Base-by-base conservation (phyloP, 2,888 invertebrate species). In the Sicus ferrugineus region DNA sequence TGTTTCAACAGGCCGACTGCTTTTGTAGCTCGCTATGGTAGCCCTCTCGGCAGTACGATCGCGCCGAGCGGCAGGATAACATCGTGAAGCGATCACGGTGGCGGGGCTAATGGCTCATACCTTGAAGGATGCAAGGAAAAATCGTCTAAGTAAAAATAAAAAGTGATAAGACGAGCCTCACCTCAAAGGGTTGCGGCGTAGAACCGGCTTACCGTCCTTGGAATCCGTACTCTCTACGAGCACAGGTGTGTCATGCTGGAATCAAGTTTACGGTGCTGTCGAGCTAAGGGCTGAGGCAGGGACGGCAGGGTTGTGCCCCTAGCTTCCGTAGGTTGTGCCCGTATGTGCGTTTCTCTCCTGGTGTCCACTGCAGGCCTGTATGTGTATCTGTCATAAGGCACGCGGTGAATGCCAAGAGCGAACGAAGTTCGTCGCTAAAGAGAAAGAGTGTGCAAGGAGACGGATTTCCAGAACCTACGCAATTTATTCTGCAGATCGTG, bases 381-480 rank as follows among this genome's bases (percentile, higher is more conserved):
- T 95, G 92, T 91, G 88, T 89, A 86, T 81, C 87, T 83, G 89
- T 92, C 95, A 95, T 96, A 96, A 96, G 96, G 96, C 96, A 96
- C 96, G 96, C 96, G 96, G 96, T 96, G 96, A 96, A 96, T 96
- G 96, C 96, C 96, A 96, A 96, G 95, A 94, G 95, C 92, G 92
- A 92, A 91, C 93, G 88, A 83, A 85, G 83, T 78, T 84, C 89
- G 85, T 77, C 81, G 76, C 14, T 19, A 46, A 6, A 1, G 38
- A 42, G 42, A 9, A 16, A 42, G n/a, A 14, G n/a, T 9, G 0
- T 42, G 1, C 1, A 42, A 34, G 34, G 9, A 34, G 14, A 34
- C 14, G 34, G 14, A 34, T 34, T 34, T 5, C 38, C 38, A 11
- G 38, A 34, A 34, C 38, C 11, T 5, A 34, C 11, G 38, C 38